A percentile compares a stretch with the other conserved stretches of the same genome.
Conservation (phyloP, 2,113 vertebrate genomes). For the Sapajus apella region DNA sequence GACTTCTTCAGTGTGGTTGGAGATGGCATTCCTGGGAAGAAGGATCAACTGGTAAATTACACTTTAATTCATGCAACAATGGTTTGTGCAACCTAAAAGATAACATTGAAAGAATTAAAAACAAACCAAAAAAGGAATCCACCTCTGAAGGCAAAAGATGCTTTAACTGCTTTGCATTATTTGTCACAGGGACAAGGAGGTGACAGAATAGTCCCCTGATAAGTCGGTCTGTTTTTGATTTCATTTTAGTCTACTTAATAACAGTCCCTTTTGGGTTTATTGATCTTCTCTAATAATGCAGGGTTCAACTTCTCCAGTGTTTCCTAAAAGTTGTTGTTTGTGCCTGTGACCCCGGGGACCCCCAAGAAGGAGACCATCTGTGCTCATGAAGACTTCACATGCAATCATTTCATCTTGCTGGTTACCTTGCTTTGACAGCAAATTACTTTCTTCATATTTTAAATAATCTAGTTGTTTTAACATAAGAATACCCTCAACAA, state of each 20-base stretch:
- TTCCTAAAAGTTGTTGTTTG: not conserved
- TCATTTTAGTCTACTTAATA: not conserved
- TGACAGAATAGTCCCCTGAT: not conserved
- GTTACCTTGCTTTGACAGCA: not conserved
- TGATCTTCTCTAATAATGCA: not conserved
- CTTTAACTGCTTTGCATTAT: not conserved
- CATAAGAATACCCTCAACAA: not conserved
- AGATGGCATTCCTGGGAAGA: slow-evolving; percentile 96
- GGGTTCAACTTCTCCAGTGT: not conserved
- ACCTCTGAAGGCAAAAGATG: not conserved
- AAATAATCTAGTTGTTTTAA: slow-evolving; percentile 47
- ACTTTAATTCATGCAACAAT: slow-evolving; percentile 89
- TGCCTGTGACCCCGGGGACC: not conserved
- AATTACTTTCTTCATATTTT: slow-evolving; percentile 28
- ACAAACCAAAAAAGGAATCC: not conserved
- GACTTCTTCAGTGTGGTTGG: slow-evolving; percentile 97
- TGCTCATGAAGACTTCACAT: not conserved
- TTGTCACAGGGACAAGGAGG: slow-evolving; percentile 13
- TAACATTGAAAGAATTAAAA: not conserved
- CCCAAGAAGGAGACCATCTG: not conserved
- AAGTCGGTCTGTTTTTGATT: not conserved
- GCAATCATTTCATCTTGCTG: not conserved
- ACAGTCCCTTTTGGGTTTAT: not conserved
- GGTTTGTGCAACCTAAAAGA: not conserved
- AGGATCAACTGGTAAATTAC: slow-evolving; percentile 89